These are phyloP conservation scores for Drosophila chauvacae DNA, from an alignment of 1,140 invertebrate species.

Conservation along the genomic window DNA sequence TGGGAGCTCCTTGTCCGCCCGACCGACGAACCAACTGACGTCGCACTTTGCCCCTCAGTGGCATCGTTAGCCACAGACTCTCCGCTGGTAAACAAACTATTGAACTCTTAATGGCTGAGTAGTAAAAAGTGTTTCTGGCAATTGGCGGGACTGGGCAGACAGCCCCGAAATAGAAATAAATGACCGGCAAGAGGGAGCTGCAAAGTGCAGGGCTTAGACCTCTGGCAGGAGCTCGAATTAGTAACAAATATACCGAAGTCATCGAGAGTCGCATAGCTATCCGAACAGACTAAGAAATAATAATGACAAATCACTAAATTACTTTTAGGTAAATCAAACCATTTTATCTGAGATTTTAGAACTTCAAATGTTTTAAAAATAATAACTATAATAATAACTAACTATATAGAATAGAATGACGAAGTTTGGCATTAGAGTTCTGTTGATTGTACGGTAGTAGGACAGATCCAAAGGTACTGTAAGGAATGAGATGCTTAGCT, in stretches of 20 bases:
- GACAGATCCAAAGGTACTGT: not conserved
- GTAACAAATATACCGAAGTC: not conserved
- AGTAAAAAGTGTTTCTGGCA: slow-evolving; percentile 12
- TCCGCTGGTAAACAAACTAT: slow-evolving; percentile 71
- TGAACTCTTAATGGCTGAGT: slow-evolving; percentile 63
- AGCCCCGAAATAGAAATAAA: slow-evolving; percentile 46
- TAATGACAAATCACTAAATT: not conserved
- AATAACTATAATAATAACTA: too few species aligned
- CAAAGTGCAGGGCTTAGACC: slow-evolving; percentile 13
- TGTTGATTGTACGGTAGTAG: not conserved
- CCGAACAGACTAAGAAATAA: not conserved
- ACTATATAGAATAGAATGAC: too few species aligned
- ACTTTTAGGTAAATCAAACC: not conserved
- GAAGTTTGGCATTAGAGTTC: too few species aligned
- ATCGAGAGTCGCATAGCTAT: not conserved
- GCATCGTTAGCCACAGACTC: slow-evolving; percentile 33
- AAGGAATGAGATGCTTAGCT: not conserved
- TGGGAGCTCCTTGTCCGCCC: not conserved
- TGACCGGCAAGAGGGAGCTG: slow-evolving; percentile 33
- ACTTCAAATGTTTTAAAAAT: too few species aligned
- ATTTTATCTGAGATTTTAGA: not conserved
- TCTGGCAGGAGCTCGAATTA: not conserved
- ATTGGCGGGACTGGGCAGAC: slow-evolving; percentile 19
- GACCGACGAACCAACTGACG: slow-evolving; percentile 30
- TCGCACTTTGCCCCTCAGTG: slow-evolving; percentile 65